Conservation (phyloP, 1,140 invertebrate species). For the Agrypnia vestita region DNA sequence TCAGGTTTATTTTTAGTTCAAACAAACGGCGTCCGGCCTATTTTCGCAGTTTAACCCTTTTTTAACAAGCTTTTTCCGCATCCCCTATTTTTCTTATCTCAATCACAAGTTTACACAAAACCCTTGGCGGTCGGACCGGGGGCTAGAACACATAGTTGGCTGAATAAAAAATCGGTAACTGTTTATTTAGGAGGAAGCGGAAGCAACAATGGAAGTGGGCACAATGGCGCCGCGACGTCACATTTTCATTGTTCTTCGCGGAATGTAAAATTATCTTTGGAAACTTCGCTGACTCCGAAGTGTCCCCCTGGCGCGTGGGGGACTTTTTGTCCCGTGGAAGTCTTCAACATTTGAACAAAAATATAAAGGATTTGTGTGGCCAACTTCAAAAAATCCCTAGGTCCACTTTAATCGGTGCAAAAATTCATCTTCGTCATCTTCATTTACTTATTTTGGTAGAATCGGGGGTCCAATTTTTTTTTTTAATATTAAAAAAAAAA, state of each 20-base stretch:
- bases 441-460: too few species aligned
- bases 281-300: slow-evolving; percentile 20
- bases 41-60: slow-evolving; percentile 10
- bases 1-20: not conserved
- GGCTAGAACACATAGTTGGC: slow-evolving; percentile 7
- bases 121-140: not conserved
- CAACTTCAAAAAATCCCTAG: too few species aligned
- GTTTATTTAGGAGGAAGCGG: slow-evolving; percentile 9
- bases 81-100: slow-evolving; percentile 21
- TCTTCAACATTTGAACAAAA: slow-evolving; percentile 2
- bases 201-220: slow-evolving; percentile 14
- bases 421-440: too few species aligned
- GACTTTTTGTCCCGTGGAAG: slow-evolving; percentile 10
- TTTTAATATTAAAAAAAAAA: too few species aligned
- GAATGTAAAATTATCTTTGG: slow-evolving; percentile 30
- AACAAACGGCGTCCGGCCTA: slow-evolving; percentile 9
- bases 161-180: slow-evolving; percentile 30
- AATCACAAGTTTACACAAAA: slow-evolving; percentile 28
- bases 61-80: slow-evolving; percentile 15
- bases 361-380: slow-evolving; percentile 7
- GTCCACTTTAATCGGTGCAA: too few species aligned
- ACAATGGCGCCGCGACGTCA: slow-evolving; percentile 25
- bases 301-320: slow-evolving; percentile 15
- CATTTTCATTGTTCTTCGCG: slow-evolving; percentile 23
- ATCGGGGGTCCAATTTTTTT: too few species aligned